A percentile compares a stretch with the other conserved stretches of the same genome.
These are phyloP conservation scores for Cebidichthys violaceus DNA, from an alignment of 2,113 vertebrate genomes.

Conservation along the genomic window DNA sequence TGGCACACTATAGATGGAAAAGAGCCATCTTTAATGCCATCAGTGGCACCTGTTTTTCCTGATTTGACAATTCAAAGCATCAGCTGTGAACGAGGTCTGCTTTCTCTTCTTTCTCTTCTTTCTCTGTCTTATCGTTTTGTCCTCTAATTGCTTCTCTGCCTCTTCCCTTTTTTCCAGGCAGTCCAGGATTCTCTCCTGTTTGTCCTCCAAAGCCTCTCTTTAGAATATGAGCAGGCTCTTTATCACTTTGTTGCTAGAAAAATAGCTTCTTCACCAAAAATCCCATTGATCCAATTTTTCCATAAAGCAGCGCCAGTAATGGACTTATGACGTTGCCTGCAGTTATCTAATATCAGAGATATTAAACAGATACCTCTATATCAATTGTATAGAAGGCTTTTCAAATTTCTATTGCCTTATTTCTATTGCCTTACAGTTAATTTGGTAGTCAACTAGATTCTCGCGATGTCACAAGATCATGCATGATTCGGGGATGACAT, in stretches of 20 bases:
- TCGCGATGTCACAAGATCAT: neutral
- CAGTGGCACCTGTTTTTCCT: constrained; percentile 37
- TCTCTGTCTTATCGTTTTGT: neutral
- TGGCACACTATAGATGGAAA: constrained; percentile 29
- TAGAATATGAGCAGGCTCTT: neutral
- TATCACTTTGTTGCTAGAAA: neutral
- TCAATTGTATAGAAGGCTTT: neutral
- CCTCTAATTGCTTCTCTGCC: constrained; percentile 17
- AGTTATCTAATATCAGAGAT: neutral
- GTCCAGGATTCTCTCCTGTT: neutral
- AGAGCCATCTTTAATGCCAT: constrained; percentile 1
- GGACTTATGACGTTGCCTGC: neutral
- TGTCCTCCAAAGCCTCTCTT: neutral
- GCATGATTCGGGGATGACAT: neutral
- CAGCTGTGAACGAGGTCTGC: constrained; percentile 10
- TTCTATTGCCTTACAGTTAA: neutral
- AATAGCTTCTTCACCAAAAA: neutral
- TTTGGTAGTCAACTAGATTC: neutral
- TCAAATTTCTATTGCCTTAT: neutral
- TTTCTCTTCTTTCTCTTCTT: neutral
- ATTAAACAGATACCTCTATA: neutral
- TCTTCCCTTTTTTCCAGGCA: neutral
- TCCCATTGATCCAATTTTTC: neutral
- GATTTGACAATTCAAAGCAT: constrained; percentile 19
- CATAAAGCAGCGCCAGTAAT: neutral